Percentiles rank a stretch among this genome's conserved stretches.
Evolutionary conservation across 2,113 vertebrate species (phyloP).

Genomic region (Gorsachius goisagi): DNA sequence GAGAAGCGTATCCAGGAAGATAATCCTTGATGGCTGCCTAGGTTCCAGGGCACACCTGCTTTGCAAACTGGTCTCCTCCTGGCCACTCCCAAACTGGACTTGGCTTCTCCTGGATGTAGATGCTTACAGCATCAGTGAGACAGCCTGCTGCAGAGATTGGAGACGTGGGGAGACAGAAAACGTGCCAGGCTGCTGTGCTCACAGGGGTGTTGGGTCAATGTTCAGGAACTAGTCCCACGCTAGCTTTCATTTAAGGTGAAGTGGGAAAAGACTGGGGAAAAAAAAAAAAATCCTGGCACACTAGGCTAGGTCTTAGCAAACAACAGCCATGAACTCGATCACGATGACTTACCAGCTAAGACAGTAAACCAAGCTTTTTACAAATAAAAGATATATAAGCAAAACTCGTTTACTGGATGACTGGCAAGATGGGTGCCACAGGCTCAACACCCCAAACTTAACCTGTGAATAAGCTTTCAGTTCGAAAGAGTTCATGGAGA

Average conservation of each 20-base stretch:
- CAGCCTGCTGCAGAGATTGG: background rate
- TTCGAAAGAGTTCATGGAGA: background rate
- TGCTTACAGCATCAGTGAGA: background rate
- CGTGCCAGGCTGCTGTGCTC: accelerated
- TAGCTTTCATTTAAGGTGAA: background rate
- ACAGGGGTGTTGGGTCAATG: background rate
- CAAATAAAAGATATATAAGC: background rate
- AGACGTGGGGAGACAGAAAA: background rate
- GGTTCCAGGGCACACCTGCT: accelerated
- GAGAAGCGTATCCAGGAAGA: accelerated
- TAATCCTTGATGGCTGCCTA: accelerated
- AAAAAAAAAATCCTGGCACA: background rate
- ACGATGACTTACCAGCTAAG: background rate
- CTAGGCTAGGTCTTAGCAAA: background rate
- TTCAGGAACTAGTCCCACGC: background rate
- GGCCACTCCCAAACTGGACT: background rate
- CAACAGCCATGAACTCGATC: background rate
- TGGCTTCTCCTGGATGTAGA: background rate
- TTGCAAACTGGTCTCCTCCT: background rate
- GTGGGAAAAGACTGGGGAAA: background rate
- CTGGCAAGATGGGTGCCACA: background rate
- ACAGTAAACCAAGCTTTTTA: background rate
- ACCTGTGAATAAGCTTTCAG: background rate
- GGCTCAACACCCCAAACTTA: background rate
- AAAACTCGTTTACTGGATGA: background rate